These are phyloP conservation scores for Anarsia innoxiella DNA, from an alignment of 2,888 invertebrate species.

Conservation along the genomic window DNA sequence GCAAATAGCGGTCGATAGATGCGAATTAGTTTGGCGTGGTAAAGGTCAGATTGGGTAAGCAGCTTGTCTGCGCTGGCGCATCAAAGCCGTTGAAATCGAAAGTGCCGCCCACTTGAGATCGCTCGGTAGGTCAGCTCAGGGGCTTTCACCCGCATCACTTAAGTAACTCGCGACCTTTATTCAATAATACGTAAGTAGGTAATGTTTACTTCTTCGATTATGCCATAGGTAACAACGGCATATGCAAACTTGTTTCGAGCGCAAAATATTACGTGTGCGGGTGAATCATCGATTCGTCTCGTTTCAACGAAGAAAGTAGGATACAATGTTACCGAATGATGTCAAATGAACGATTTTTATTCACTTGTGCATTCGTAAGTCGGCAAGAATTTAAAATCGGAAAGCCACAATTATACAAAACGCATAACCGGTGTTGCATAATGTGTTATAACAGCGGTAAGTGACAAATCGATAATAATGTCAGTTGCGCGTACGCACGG, in stretches of 20 bases:
- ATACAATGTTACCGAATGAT: no score
- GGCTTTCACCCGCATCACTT: conserved; percentile 53
- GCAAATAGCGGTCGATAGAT: conserved; percentile 20
- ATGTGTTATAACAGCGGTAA: conserved; percentile 4
- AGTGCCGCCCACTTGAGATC: conserved; percentile 42
- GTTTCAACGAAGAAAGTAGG: no score
- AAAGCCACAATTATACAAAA: neutral
- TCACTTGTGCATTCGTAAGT: no score
- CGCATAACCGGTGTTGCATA: neutral
- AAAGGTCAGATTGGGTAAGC: conserved; percentile 19
- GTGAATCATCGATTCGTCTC: no score
- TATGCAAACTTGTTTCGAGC: no score
- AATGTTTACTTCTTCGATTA: conserved; percentile 12
- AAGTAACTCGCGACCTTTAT: conserved; percentile 36
- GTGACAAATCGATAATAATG: conserved; percentile 12
- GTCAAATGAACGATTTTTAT: no score
- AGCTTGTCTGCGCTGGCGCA: conserved; percentile 21
- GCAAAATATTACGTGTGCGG: no score
- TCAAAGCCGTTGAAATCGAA: conserved; percentile 40
- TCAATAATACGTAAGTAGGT: conserved; percentile 25
- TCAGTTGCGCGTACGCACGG: conserved; percentile 8
- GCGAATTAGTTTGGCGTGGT: conserved; percentile 7
- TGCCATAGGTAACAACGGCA: no score
- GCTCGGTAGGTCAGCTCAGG: conserved; percentile 41
- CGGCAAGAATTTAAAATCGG: no score